Evolutionary conservation across 2,888 invertebrate genomes (phyloP), one percentile per base, ranked within the genome.

Genomic region (Chouioia cunea): DNA sequence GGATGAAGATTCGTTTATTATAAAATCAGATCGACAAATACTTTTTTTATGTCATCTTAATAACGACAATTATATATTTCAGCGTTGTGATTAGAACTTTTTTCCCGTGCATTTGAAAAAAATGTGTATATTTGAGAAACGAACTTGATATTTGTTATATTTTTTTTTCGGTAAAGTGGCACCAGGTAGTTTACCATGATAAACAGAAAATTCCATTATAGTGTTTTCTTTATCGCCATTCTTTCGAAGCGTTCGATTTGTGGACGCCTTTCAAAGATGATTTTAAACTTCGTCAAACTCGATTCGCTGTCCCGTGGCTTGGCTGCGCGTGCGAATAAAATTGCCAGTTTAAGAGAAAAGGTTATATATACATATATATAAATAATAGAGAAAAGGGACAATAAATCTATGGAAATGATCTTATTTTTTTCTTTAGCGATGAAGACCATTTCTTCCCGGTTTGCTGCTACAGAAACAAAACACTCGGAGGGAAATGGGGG

Each of bases 271-370:
- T 64, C 58, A 27, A 74, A 63, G 73, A 76, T 73, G 74, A 72
- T 73, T 75, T 74, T 60, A 77, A 77, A 78, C 74, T 78, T 77
- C 70, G 73, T 71, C 76, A 74, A 77, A 77, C 75, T 77, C 66
- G 50, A 63, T 62, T 54, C 67, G 22, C 47, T 53, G 12, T 50
- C 53, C 20, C 27, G 53, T 65, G 18, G 57, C 60, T 62, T 58
- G 53, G 52, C 65, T 72, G 46, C 60, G 58, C 47, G 56, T 59
- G 64, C 54, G 44, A 57, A 62, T 67, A 71, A 71, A 67, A 52
- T 58, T 58, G 10, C 36, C 36, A 36, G n/a, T n/a, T n/a, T n/a
- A n/a, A n/a, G n/a, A 36, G 36, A 36, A 36, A 12, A 36, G 36
- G 12, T n/a, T n/a, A n/a, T n/a, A 36, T 10, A 36, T 36, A 36